Conservation (phyloP, 1,140 invertebrate genomes). For the Cydia amplana region DNA sequence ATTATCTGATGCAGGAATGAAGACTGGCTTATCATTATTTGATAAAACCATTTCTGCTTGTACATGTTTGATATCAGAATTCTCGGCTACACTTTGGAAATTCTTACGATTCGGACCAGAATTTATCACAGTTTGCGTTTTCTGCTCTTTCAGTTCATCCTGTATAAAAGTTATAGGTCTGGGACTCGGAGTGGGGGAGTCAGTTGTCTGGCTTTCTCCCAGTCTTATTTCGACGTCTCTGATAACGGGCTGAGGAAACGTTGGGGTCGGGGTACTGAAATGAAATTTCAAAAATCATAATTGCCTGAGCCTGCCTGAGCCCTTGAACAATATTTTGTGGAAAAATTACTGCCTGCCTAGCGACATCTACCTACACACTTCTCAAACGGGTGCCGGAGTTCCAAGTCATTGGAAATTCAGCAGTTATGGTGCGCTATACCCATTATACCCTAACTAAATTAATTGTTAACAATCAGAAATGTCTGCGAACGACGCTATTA, state of each 20-base stretch:
- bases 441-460: too few species aligned
- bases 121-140: not conserved
- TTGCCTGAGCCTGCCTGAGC: too few species aligned
- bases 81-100: not conserved
- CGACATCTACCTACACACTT: too few species aligned
- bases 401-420: too few species aligned
- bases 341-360: too few species aligned
- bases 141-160: not conserved
- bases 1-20: not conserved
- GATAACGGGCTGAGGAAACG: not conserved
- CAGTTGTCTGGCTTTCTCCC: not conserved
- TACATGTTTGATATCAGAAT: not conserved
- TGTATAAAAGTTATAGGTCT: constrained; percentile 1
- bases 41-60: not conserved
- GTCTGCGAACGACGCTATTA: too few species aligned
- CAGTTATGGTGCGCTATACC: too few species aligned
- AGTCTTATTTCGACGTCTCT: not conserved
- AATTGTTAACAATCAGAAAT: too few species aligned
- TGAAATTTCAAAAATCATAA: not conserved
- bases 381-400: too few species aligned
- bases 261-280: not conserved
- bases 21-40: not conserved
- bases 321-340: too few species aligned
- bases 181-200: not conserved
- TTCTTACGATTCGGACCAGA: not conserved